phyloP scores from a whole-genome alignment of 2,797 vertebrate species.

The Gymnocypris eckloni region DNA sequence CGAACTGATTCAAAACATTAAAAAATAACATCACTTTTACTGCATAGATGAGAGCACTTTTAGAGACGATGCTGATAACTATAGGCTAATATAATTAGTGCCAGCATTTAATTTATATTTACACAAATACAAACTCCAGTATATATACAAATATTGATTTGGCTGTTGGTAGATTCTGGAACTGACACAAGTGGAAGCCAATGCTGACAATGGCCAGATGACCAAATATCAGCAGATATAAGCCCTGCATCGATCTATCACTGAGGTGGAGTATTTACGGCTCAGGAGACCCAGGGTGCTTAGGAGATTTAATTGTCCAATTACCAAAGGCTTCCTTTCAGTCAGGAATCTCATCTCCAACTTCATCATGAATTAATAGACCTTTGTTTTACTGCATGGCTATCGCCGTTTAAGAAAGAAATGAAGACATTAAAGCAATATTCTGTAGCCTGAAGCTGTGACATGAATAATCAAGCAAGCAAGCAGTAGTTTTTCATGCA shows the following conservation, averaged over 20 bases:
- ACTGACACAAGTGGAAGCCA: not conserved
- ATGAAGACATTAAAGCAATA: not conserved
- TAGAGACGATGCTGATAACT: not conserved
- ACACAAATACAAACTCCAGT: too few species aligned
- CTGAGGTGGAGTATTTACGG: not conserved
- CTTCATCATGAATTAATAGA: slow-evolving; percentile 23
- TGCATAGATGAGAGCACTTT: too few species aligned
- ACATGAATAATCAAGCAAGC: not conserved
- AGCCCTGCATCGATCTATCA: not conserved
- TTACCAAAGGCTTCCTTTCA: not conserved
- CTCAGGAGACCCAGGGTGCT: not conserved
- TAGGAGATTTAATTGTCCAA: not conserved
- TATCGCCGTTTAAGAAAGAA: not conserved
- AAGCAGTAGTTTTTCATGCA: slow-evolving; percentile 3
- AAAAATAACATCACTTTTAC: slow-evolving; percentile 1
- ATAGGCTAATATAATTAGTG: not conserved
- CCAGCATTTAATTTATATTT: too few species aligned
- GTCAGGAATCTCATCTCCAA: slow-evolving; percentile 8
- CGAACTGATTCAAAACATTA: slow-evolving; percentile 70
- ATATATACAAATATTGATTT: not conserved
- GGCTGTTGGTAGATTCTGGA: not conserved
- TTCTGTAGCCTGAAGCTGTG: not conserved
- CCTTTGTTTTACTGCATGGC: slow-evolving; percentile 10
- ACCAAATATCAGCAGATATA: not conserved
- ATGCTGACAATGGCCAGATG: not conserved